Conservation (phyloP, 1,140 invertebrate species). For the Antheraea mylitta region DNA sequence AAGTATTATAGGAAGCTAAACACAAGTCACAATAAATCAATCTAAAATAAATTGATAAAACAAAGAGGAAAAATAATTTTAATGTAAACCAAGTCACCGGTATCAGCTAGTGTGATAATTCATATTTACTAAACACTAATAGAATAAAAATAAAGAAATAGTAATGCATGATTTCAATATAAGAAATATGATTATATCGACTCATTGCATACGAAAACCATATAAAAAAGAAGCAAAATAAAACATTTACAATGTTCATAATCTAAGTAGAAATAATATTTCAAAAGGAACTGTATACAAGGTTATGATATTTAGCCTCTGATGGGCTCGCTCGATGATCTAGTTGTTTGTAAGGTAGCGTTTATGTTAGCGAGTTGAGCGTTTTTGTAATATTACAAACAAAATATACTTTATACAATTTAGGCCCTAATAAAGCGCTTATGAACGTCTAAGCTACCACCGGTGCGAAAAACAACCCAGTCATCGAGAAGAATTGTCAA, state of each 20-base stretch:
- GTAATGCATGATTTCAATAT: background rate
- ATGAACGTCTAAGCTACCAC: too few relatives aligned
- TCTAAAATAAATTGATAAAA: too few relatives aligned
- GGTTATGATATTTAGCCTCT: background rate
- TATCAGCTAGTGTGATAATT: too few relatives aligned
- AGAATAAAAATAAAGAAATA: background rate
- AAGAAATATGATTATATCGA: background rate
- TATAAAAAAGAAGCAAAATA: background rate
- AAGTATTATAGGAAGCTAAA: too few relatives aligned
- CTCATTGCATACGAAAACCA: background rate
- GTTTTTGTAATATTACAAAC: background rate
- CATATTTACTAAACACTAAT: background rate
- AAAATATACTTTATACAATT: too few relatives aligned
- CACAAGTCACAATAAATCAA: too few relatives aligned
- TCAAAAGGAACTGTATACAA: conserved; percentile 2
- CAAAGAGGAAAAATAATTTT: too few relatives aligned
- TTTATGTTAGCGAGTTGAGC: background rate
- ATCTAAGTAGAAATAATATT: background rate
- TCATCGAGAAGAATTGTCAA: too few relatives aligned
- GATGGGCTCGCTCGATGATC: background rate
- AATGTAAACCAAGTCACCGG: too few relatives aligned
- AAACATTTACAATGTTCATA: background rate
- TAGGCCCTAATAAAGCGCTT: too few relatives aligned
- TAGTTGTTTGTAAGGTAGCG: background rate
- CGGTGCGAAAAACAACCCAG: too few relatives aligned